phyloP scores from a whole-genome alignment of 2,888 invertebrate genomes.

The Atherix ibis region DNA sequence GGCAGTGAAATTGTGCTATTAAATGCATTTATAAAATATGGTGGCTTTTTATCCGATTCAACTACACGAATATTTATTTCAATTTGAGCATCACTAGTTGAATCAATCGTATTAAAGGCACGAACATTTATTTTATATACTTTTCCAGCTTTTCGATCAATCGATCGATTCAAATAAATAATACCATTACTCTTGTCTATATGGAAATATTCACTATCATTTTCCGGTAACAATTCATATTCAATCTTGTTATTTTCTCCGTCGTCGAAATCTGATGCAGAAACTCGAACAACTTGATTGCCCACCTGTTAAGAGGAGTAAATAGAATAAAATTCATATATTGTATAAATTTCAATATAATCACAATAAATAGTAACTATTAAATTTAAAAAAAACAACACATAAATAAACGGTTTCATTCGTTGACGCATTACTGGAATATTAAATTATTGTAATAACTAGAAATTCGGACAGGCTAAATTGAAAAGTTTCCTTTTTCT shows the following conservation, averaged over 20 bases:
- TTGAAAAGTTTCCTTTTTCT: no score
- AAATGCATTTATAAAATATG: constrained; percentile 48
- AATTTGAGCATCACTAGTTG: constrained; percentile 46
- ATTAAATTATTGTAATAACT: no score
- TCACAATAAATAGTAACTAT: constrained; percentile 6
- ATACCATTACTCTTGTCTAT: constrained; percentile 73
- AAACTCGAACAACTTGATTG: constrained; percentile 69
- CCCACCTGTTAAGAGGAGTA: constrained; percentile 22
- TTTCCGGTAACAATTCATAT: constrained; percentile 39
- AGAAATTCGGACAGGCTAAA: no score
- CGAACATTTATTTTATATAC: constrained; percentile 29
- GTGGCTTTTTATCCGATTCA: constrained; percentile 74
- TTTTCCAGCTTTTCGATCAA: constrained; percentile 28
- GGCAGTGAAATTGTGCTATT: constrained; percentile 42
- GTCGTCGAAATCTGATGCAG: constrained; percentile 84
- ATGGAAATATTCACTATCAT: constrained; percentile 51
- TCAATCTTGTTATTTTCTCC: constrained; percentile 76
- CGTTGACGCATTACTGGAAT: no score
- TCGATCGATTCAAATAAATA: constrained; percentile 43
- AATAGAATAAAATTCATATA: constrained; percentile 5
- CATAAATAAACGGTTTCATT: no score
- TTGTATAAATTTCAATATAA: constrained; percentile 6
- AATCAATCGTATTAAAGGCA: constrained; percentile 28
- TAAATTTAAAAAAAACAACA: no score
- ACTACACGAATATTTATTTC: constrained; percentile 72